Base-by-base conservation (phyloP, 53 echinoderm and acorn worm genomes). In the Paelopatides confundens region DNA sequence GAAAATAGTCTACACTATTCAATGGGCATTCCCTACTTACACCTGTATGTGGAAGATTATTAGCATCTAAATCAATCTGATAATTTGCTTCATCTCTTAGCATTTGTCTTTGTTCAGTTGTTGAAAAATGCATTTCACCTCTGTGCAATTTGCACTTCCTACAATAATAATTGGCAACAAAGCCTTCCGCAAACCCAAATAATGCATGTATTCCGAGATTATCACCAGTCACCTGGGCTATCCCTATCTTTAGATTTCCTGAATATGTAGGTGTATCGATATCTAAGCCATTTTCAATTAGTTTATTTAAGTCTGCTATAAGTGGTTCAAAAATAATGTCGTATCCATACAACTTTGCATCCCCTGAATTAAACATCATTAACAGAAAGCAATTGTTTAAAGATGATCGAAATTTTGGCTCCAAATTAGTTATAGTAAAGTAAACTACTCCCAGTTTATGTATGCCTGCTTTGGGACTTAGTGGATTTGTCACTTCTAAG, bases 101-200 rank as follows among this genome's bases (percentile, higher is more conserved):
- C 17, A 35, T 47, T 52, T 54, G 18, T 17, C 34, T 29, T 13
- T 91, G 49, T 43, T 87, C 88, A 2, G 63, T 32, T 1, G 76
- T 74, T 66, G 50, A 7, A 0, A 17, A 12, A 30, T 39, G 27
- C 13, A 66, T 30, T n/a, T 38, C 47, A 68, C 81, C 82, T 58
- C 91, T 54, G n/a, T 87, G 87, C 8, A 47, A 26, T 38, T 89
- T 92, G 52, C 92, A 92, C 31, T 69, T 85, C 6, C 85, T 71
- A 17, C 85, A 91, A 12, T 52, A 53, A 11, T 69, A 87, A 30
- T 91, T 87, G 21, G 83, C 91, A 2, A 76, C 82, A 50, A 91
- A 91, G 0, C 91, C 84, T 46, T 91, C 91, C 1, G 87, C 68
- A 23, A 91, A 91, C 0, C 91, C 91, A 82, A 87, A 82, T 8